Evolutionary conservation across 2,113 vertebrate genomes (phyloP), one percentile per base, ranked within the genome.

Genomic region (Lepus americanus): DNA sequence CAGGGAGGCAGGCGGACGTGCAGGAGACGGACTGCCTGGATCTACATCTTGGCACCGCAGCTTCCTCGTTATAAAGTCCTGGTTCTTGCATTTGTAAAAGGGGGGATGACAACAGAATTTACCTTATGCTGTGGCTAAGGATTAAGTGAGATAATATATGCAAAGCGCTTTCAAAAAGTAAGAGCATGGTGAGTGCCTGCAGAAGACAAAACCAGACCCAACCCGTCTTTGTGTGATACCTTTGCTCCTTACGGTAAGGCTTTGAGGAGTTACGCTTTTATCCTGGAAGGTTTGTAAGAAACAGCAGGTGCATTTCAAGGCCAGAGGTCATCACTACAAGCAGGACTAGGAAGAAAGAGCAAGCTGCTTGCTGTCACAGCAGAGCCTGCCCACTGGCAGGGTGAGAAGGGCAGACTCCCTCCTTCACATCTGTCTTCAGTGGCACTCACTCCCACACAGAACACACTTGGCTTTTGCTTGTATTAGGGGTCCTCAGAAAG

Each of bases 1-100:
- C 31, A 17, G 19, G 59, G 9, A 39, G 12, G 39, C 3, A 1
- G 20, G 8, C 17, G 5, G 23, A 22, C 5, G 5, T 0, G 3
- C 39, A 12, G 33, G 59, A 83, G 31, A 84, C 33, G 16, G 61
- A 55, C 55, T 13, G 79, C 27, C 87, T 79, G 51, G 39, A 72
- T 66, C 87, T 86, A 31, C 29, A 59, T 66, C 80, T 55, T 49
- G n/a, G 31, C 5, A 11, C 49, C 11, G 4, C 29, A 10, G 4
- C 74, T 84, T 20, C 25, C 33, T 51, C 29, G 53, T 59, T 51
- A 23, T 9, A 39, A 76, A 85, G n/a, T n/a, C 25, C 77, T 9
- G 36, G 29, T 49, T 66, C 61, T 64, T 25, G 33, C 55, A 27
- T 33, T 72, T 3, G 0, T 12, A 87, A 59, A 44, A 72, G 59